A percentile compares a stretch with the other conserved stretches of the same genome.
These are phyloP conservation scores for Elegia similella DNA, from an alignment of 2,888 invertebrate species.

Conservation along the genomic window DNA sequence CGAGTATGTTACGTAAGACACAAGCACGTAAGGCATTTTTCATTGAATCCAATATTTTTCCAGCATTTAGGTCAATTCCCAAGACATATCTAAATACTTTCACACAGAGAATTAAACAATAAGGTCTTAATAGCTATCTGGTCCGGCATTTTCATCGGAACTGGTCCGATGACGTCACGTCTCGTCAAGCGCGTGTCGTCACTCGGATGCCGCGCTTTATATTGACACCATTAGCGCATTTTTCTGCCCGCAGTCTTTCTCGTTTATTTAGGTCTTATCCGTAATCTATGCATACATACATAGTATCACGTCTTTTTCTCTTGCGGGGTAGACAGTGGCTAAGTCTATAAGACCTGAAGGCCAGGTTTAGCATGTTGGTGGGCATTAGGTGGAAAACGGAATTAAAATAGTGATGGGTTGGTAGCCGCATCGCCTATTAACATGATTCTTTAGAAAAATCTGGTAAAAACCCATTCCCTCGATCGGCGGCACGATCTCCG, in stretches of 20 bases:
- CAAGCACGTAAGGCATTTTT: background rate
- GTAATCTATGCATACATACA: too few species aligned
- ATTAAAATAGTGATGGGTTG: too few species aligned
- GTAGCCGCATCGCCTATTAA: too few species aligned
- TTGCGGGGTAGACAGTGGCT: too few species aligned
- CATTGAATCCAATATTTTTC: background rate
- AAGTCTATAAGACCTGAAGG: too few species aligned
- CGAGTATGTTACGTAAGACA: too few species aligned
- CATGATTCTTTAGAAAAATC: too few species aligned
- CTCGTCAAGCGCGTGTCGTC: constrained; percentile 1
- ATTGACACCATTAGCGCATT: constrained; percentile 7
- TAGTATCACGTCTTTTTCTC: too few species aligned
- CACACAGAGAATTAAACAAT: background rate
- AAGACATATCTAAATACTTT: background rate
- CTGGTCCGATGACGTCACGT: constrained; percentile 12
- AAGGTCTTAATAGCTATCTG: background rate
- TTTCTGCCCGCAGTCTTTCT: background rate
- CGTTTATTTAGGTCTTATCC: background rate
- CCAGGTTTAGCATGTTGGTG: too few species aligned
- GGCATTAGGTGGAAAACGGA: too few species aligned
- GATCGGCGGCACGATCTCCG: too few species aligned
- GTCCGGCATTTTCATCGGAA: background rate
- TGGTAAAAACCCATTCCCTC: too few species aligned
- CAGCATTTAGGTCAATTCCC: background rate
- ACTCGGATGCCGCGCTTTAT: background rate